Percentiles rank a stretch among this genome's conserved stretches.
phyloP scores from a whole-genome alignment of 2,888 invertebrate species.

The Glaucopsyche alexis region DNA sequence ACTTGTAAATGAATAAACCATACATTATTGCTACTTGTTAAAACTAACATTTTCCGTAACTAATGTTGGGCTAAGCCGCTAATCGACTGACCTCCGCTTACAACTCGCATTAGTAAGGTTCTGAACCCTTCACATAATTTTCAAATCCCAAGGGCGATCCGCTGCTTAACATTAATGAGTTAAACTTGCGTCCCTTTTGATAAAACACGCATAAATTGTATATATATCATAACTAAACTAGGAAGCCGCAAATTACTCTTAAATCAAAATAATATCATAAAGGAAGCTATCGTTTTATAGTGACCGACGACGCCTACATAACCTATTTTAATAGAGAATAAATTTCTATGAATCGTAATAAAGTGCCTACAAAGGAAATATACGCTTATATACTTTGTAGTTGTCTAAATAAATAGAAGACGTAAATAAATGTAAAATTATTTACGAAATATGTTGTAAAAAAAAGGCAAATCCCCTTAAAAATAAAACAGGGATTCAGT shows the following conservation, averaged over 20 bases:
- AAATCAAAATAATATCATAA: neutral
- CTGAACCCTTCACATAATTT: constrained; percentile 57
- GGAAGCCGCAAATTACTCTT: constrained; percentile 25
- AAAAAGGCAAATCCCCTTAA: neutral
- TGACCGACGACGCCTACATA: neutral
- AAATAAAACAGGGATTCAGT: neutral
- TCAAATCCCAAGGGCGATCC: constrained; percentile 59
- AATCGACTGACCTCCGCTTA: constrained; percentile 57
- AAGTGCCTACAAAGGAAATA: too few relatives aligned
- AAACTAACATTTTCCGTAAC: constrained; percentile 20
- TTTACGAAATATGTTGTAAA: neutral
- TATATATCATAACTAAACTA: constrained; percentile 32
- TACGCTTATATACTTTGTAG: too few relatives aligned
- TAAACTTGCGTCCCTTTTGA: constrained; percentile 65
- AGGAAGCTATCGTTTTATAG: constrained; percentile 3
- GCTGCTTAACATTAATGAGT: constrained; percentile 71
- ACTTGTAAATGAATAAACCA: neutral
- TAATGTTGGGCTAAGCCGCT: constrained; percentile 42
- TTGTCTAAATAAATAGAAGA: neutral
- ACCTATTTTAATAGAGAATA: neutral
- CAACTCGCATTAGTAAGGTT: constrained; percentile 61
- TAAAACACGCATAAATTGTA: constrained; percentile 60
- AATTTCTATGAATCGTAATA: neutral
- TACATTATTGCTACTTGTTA: neutral
- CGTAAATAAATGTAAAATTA: neutral